Conservation (phyloP, 2,888 invertebrate species). For the Agrenia bidenticulata region DNA sequence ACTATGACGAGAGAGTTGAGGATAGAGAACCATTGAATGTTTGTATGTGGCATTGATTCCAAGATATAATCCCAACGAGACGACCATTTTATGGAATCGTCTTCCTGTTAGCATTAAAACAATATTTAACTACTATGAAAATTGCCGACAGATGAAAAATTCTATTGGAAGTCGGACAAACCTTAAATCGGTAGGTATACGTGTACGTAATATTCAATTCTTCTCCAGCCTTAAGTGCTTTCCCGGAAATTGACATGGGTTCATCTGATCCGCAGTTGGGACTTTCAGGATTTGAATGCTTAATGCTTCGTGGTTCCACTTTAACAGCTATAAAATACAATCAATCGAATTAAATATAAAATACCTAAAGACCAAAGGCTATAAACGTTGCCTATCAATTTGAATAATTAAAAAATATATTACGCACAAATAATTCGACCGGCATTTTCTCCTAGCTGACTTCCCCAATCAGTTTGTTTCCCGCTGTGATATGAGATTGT, state of each 20-base stretch:
- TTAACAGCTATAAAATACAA: constrained; percentile 58
- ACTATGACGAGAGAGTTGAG: constrained; percentile 96
- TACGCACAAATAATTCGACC: constrained; percentile 72
- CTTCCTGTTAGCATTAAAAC: constrained; percentile 58
- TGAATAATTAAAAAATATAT: constrained; percentile 3
- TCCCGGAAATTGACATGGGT: constrained; percentile 71
- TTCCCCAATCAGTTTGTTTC: constrained; percentile 81
- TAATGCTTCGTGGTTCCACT: constrained; percentile 61
- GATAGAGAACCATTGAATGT: constrained; percentile 99
- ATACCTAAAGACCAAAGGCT: background rate
- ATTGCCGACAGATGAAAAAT: too few relatives aligned
- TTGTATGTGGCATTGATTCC: constrained; percentile 96
- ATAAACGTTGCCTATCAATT: background rate
- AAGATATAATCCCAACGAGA: constrained; percentile 99
- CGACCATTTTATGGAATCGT: constrained; percentile 92
- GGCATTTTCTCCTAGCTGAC: constrained; percentile 72
- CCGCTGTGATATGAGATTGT: constrained; percentile 92
- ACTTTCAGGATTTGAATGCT: constrained; percentile 56
- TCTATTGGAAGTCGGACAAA: constrained; percentile 57
- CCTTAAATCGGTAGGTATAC: constrained; percentile 79
- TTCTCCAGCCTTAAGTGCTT: constrained; percentile 58
- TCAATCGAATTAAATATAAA: constrained; percentile 8
- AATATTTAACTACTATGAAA: background rate
- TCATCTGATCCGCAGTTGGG: constrained; percentile 56
- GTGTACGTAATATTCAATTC: constrained; percentile 74